These are phyloP conservation scores for Beroe forskalii DNA, from an alignment of 37 sponge, comb jelly and placozoan genomes.

Conservation along the genomic window DNA sequence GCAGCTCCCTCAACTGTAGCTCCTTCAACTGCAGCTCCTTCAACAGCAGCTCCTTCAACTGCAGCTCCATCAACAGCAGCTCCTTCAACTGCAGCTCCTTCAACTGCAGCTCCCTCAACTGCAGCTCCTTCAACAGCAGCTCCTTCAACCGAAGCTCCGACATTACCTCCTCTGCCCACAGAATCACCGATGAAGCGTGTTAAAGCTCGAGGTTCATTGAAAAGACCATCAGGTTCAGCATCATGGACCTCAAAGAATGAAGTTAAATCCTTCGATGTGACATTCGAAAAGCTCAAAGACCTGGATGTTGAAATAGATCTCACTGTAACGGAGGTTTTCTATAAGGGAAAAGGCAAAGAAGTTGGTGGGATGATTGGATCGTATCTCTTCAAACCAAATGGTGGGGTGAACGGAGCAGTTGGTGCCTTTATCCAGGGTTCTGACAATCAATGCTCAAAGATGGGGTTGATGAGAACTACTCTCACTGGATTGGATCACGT, in stretches of 20 bases:
- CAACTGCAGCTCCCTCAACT: background rate
- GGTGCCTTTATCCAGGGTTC: background rate
- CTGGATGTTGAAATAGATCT: background rate
- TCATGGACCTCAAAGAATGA: background rate
- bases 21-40: background rate
- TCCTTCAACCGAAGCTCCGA: background rate
- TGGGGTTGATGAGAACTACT: background rate
- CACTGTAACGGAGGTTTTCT: background rate
- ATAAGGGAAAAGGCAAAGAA: background rate
- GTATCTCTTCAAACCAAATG: background rate
- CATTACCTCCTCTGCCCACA: background rate
- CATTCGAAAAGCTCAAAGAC: background rate
- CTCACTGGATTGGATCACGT: background rate
- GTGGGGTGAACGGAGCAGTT: background rate
- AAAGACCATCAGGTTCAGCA: no score
- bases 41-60: background rate
- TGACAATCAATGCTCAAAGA: background rate
- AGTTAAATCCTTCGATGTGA: background rate
- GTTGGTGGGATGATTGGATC: background rate
- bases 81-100: no score
- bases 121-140: background rate
- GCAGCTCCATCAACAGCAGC: background rate
- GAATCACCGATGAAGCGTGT: no score
- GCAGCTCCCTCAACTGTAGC: background rate
- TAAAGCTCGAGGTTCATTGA: no score